phyloP scores from a whole-genome alignment of 2,888 invertebrate genomes.

The Marronus borbonicus region DNA sequence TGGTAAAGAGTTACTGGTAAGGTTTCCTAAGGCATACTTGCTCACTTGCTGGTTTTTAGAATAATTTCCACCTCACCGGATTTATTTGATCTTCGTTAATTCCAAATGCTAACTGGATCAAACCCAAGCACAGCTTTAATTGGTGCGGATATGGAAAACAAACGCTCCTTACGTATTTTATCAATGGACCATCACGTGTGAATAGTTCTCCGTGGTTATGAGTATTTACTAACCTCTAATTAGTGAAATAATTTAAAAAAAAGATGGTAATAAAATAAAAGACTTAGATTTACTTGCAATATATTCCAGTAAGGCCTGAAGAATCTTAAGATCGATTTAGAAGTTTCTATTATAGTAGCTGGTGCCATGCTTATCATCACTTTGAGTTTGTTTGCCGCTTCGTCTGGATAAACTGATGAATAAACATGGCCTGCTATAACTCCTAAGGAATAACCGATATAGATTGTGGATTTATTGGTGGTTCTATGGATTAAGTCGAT shows the following conservation, averaged over 20 bases:
- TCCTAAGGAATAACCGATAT: conserved; percentile 91
- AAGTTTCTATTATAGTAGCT: conserved; percentile 73
- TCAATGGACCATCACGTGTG: conserved; percentile 35
- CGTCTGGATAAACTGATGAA: conserved; percentile 77
- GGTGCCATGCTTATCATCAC: conserved; percentile 77
- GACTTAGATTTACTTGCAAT: conserved; percentile 68
- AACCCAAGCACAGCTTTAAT: conserved; percentile 53
- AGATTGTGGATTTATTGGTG: conserved; percentile 70
- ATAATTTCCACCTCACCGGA: conserved; percentile 50
- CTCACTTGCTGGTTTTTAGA: neutral
- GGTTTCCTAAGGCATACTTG: conserved; percentile 63
- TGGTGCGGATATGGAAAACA: conserved; percentile 54
- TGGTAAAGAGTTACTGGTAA: conserved; percentile 65
- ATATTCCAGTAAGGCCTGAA: conserved; percentile 76
- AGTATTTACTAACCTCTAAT: conserved; percentile 26
- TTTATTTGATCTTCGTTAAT: conserved; percentile 55
- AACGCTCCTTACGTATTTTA: conserved; percentile 42
- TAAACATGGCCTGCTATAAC: conserved; percentile 80
- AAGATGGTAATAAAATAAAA: conserved; percentile 2
- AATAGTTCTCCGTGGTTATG: conserved; percentile 61
- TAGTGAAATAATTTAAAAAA: neutral
- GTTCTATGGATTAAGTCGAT: conserved; percentile 52
- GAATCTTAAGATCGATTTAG: conserved; percentile 75
- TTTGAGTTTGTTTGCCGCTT: conserved; percentile 77
- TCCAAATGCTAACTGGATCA: conserved; percentile 52